Base-by-base conservation (phyloP, 2,113 vertebrate genomes). In the Dipodomys spectabilis region DNA sequence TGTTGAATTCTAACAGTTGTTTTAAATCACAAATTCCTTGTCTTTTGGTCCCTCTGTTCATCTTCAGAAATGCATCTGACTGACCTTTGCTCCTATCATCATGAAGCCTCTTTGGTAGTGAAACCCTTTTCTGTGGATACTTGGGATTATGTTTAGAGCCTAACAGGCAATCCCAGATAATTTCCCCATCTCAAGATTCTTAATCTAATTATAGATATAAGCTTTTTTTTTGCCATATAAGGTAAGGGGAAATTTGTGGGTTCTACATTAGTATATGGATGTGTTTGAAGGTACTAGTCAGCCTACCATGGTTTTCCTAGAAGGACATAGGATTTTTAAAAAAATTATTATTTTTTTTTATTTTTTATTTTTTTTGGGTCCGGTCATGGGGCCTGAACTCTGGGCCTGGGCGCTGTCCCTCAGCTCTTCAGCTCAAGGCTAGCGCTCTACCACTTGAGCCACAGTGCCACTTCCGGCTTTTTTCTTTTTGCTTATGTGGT, bases 61-160 rank as follows among this genome's bases (percentile, higher is more conserved):
- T 35, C 45, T 49, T 81, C 11, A 45, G 22, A 77, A 39, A 35
- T 25, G 5, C 13, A 2, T 74, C 27, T 11, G 23, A 60, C 9
- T 15, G 4, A 27, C 3, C 65, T 75, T 57, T 81, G 67, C 35
- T 12, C 80, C 65, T 68, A 7, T 79, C 16, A 5, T 84, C 69
- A 28, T 1, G 0, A 1, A 0, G 10, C 2, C 30, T 12, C 15
- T 71, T 68, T 35, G 25, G 27, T 23, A 18, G 79, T 77, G 30
- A 84, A 88, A 73, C 20, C 0, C 4, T 35, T 23, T 22, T 91
- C 35, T 27, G 0, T 7, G 44, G 19, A 77, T 44, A 12, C 6
- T 27, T 68, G n/a, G 6, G 15, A 82, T 79, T 27, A 39, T 4
- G 9, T 45, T 65, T 69, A 53, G 39, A 65, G 57, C 32, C 45